phyloP scores from a whole-genome alignment of 2,113 vertebrate species.

The Panurus biarmicus region DNA sequence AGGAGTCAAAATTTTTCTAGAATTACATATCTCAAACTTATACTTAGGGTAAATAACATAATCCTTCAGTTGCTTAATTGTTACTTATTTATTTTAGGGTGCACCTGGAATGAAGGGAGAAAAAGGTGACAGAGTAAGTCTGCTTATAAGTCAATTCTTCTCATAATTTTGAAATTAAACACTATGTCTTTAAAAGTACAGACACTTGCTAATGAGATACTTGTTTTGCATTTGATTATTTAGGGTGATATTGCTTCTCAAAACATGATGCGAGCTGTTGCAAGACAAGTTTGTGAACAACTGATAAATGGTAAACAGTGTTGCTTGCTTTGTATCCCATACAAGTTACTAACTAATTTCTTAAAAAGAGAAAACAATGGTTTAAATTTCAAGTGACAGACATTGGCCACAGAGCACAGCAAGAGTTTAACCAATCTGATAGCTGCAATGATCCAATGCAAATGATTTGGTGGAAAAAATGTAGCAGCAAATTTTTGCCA shows the following conservation, averaged over 20 bases:
- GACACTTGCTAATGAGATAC: constrained; percentile 1
- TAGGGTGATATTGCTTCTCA: constrained; percentile 97
- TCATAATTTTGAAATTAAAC: neutral
- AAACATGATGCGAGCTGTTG: constrained; percentile 96
- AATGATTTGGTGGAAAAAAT: neutral
- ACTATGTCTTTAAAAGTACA: neutral
- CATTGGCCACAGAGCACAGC: neutral
- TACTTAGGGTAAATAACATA: neutral
- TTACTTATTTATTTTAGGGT: constrained; percentile 76
- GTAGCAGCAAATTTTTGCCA: neutral
- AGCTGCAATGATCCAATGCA: neutral
- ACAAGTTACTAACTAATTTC: neutral
- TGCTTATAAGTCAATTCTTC: neutral
- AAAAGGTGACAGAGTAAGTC: constrained; percentile 94
- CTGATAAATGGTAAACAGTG: constrained; percentile 82
- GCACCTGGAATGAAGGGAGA: constrained; percentile 85
- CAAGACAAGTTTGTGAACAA: constrained; percentile 95
- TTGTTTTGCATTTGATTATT: constrained; percentile 43
- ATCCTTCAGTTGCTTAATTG: neutral
- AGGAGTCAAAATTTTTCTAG: neutral
- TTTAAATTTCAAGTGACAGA: neutral
- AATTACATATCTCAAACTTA: neutral
- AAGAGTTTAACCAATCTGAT: neutral
- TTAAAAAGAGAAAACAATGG: neutral
- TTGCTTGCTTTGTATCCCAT: neutral